A percentile compares a stretch with the other conserved stretches of the same genome.
Evolutionary conservation across 1,140 invertebrate species (phyloP).

Genomic region (Dermatophagoides farinae): DNA sequence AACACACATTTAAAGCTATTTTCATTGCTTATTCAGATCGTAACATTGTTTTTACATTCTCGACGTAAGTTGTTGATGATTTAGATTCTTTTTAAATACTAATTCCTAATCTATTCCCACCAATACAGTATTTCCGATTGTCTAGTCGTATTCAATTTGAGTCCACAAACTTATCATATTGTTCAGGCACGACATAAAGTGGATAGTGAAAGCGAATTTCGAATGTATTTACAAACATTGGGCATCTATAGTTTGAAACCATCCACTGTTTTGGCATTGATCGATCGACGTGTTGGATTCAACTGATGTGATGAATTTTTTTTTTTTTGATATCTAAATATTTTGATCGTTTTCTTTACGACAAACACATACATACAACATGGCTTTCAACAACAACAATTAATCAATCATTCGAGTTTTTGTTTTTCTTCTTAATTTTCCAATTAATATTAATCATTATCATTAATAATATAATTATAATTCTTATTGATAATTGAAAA

Average conservation of each 20-base stretch:
- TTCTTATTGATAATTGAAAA: no score
- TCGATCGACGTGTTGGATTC: background rate
- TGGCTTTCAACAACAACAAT: no score
- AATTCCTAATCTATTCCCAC: background rate
- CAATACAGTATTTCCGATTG: background rate
- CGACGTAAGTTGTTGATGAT: background rate
- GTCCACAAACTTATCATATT: background rate
- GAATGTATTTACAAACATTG: background rate
- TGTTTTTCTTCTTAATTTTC: no score
- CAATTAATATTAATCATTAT: no score
- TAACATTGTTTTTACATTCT: background rate
- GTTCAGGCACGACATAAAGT: background rate
- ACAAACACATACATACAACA: no score
- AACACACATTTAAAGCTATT: background rate
- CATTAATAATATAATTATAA: no score
- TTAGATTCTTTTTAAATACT: background rate
- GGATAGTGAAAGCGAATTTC: background rate
- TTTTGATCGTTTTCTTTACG: no score
- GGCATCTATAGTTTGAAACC: background rate
- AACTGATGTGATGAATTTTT: background rate
- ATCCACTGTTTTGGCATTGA: background rate
- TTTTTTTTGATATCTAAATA: no score
- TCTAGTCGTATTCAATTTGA: background rate
- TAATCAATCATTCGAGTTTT: no score
- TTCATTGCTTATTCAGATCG: background rate